These are phyloP conservation scores for Acinonyx jubatus DNA, from an alignment of 2,113 vertebrate species.

Conservation along the genomic window DNA sequence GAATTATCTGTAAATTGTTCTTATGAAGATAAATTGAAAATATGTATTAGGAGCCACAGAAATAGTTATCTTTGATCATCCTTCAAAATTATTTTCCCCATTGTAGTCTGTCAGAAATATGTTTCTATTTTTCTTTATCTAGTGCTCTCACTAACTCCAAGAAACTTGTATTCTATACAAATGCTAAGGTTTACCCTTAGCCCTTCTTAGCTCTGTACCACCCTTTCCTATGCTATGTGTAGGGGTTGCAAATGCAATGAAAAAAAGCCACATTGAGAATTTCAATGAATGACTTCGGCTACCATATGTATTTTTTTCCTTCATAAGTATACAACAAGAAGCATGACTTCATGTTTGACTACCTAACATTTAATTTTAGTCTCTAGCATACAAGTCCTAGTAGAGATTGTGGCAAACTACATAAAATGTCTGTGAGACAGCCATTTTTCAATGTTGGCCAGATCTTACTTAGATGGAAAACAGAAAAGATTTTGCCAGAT, in stretches of 20 bases:
- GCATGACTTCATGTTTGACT: too few relatives aligned
- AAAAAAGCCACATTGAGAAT: not conserved
- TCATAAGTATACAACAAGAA: not conserved
- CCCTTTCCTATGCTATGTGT: not conserved
- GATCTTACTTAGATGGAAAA: not conserved
- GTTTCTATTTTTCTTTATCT: not conserved
- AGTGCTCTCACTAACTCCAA: not conserved
- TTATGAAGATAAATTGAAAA: not conserved
- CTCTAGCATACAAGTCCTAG: not conserved
- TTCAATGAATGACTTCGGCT: not conserved
- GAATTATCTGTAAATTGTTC: not conserved
- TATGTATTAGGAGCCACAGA: not conserved
- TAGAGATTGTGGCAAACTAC: not conserved
- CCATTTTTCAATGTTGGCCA: not conserved
- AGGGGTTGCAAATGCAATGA: not conserved
- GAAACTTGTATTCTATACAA: not conserved
- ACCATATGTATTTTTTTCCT: not conserved
- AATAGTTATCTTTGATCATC: not conserved
- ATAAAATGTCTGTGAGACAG: not conserved
- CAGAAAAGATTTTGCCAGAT: not conserved
- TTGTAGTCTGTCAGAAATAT: not conserved
- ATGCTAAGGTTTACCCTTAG: not conserved
- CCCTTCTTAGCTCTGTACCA: not conserved
- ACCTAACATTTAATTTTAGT: not conserved
- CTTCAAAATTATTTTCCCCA: not conserved